Evolutionary conservation across 1,140 invertebrate species (phyloP), one percentile per base, ranked within the genome.

Genomic region (Leptinotarsa texana): DNA sequence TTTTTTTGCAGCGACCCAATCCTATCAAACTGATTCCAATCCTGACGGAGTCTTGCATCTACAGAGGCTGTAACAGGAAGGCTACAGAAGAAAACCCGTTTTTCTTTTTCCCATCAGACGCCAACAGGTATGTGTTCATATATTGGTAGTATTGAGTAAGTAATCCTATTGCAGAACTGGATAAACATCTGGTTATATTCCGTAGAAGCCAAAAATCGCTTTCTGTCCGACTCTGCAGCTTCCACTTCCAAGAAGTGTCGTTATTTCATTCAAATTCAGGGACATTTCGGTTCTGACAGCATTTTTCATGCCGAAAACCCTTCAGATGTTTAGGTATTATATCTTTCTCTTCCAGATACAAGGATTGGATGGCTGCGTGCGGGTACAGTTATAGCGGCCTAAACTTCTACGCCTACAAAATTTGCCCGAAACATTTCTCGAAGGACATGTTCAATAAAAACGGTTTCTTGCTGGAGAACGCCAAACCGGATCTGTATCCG

Each of bases 71-170:
- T 67, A 27, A 24, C 6, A 67, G 4, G 0, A 67, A 67, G 15
- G 21, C 42, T 22, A 33, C 18, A 11, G 24, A 24, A 27, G 65
- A 67, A 24, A 67, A 24, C 24, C 65, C 65, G 27, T 67, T 67
- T 67, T 67, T 67, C 24, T n/a, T 24, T 27, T 67, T 67, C 27
- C 65, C 65, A 67, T 17, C 42, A 67, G 27, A 67, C 3, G 17
- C 18, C 3, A 13, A n/a, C n/a, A 67, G 65, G 65, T 63, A 63
- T 22, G 33, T 42, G 33, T 42, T 42, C 2, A 42, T 42, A 33
- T 42, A 42, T 42, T 42, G 33, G 8, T 42, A 11, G 33, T 11
- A 42, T 42, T 42, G 33, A 33, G 8, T 33, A 11, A 11, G 4
- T 11, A 42, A 42, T 42, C 33, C 1, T 11, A 5, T 11, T 42